Evolutionary conservation across 2,113 vertebrate species (phyloP), one percentile per base, ranked within the genome.

Genomic region (Epinephelus lanceolatus): DNA sequence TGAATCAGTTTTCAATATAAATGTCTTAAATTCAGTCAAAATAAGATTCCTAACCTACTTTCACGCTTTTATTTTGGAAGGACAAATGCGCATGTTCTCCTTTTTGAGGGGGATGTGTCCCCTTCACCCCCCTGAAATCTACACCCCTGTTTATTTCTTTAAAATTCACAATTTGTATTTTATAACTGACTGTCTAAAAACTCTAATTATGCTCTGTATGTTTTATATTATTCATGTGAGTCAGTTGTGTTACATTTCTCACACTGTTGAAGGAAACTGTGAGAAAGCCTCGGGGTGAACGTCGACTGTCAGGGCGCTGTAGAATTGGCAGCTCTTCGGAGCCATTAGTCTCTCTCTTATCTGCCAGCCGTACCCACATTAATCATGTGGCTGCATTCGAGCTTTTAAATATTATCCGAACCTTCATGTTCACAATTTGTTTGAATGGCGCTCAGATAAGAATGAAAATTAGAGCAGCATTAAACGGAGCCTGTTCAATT

Each of bases 351-450:
- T 66, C 11, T 25, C 63, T 78, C 76, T 74, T 87, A 85, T 91
- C 86, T 87, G 74, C 78, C 73, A 63, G 78, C 76, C 71, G 77
- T 30, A 77, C 52, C 78, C 33, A 49, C 76, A 88, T 90, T 78
- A 23, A 85, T 90, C 90, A 85, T n/a, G 63, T 52, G 59, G 62
- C 78, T 82, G 70, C 78, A 27, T 62, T 83, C 78, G 42, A 79
- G 80, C 80, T 89, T 89, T 91, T 84, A 89, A 87, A 83, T 85
- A 85, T 84, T 18, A 85, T 82, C 83, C 85, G 78, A 88, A 88
- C 81, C 74, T 89, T 1, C 45, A 52, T 79, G 88, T 86, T 80
- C 63, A 72, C 77, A 69, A 66, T 89, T 88, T 84, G 80, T 90
- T 78, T 82, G 78, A 86, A 60, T 66, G 49, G 68, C 61, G 71